Evolutionary conservation across 2,888 invertebrate species (phyloP).

Genomic region (Pyrrhosoma nymphula): DNA sequence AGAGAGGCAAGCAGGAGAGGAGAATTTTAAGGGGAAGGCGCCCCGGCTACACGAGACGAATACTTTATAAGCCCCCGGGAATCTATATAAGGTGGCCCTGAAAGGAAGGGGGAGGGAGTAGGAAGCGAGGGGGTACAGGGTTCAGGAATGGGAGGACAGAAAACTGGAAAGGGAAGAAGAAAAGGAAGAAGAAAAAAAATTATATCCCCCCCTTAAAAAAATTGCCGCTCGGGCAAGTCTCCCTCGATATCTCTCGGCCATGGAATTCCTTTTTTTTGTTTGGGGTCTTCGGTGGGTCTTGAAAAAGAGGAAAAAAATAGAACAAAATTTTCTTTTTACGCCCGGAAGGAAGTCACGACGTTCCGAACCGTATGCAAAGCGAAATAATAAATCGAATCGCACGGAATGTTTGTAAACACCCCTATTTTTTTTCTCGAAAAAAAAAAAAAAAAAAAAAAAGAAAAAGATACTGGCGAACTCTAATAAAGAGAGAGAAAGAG

Average conservation of each 20-base stretch:
- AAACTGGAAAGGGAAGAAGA: background rate
- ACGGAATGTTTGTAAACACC: background rate
- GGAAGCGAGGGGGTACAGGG: background rate
- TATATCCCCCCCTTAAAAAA: background rate
- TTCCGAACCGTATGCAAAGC: background rate
- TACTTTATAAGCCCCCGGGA: constrained; percentile 25
- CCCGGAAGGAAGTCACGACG: background rate
- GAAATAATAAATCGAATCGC: constrained; percentile 20
- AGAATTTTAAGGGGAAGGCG: background rate
- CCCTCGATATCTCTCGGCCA: background rate
- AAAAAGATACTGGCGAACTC: background rate
- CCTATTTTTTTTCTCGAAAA: background rate
- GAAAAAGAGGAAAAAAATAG: background rate
- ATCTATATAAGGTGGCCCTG: constrained; percentile 9
- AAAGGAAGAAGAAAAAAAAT: background rate
- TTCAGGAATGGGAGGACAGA: background rate
- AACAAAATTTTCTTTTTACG: background rate
- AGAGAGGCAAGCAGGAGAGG: background rate
- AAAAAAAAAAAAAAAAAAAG: background rate
- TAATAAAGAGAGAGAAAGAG: background rate
- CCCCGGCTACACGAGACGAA: constrained; percentile 1
- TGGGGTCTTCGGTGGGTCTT: background rate
- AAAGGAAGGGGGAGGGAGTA: background rate
- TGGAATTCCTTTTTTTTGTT: background rate
- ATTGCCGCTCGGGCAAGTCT: background rate